Base-by-base conservation (phyloP, 2,797 vertebrate species). In the Manis crassicaudata region DNA sequence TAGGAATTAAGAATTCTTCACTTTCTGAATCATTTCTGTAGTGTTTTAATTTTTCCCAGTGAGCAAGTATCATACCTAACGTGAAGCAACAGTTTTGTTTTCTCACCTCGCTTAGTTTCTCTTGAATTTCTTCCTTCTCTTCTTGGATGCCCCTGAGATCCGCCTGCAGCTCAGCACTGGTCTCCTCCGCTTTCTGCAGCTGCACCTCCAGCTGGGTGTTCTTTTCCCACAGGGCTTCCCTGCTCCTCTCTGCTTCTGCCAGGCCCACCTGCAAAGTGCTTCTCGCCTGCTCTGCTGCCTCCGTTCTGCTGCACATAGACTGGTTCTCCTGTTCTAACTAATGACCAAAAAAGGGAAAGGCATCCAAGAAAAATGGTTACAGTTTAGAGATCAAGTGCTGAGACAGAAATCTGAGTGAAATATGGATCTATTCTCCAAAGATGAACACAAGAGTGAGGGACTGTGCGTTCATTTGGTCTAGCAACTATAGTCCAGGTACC, bases 251-350 rank as follows among this genome's bases (percentile, higher is more conserved):
- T 12, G 97, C 95, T 3, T 95, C 93, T 3, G 58, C 97, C 77
- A 99, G 76, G 82, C 98, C 98, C 72, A 96, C 98, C 94, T 98
- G 98, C 75, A 99, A 97, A 73, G 92, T 56, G 1, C 54, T 95
- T 86, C 98, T 98, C 37, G 98, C 98, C 96, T 98, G 98, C 89
- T 98, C 98, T 91, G 98, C 72, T 1, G 94, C 92, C 91, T 98
- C 98, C 92, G 98, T 96, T 96, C 97, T 98, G 96, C 72, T 56
- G 92, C 82, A 94, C 46, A 97, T 84, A 85, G 98, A 96, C 29
- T 99, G 98, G 16, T 97, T 97, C 97, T 99, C 99, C 96, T 99
- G 93, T 98, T 99, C 98, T 79, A 98, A 67, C 97, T 98, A 96
- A 88, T 96, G 73, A 29, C 72, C 96, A 84, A 50, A 60, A 46